These are phyloP conservation scores for Morpho deidamia DNA, from an alignment of 2,888 invertebrate genomes.

Conservation along the genomic window DNA sequence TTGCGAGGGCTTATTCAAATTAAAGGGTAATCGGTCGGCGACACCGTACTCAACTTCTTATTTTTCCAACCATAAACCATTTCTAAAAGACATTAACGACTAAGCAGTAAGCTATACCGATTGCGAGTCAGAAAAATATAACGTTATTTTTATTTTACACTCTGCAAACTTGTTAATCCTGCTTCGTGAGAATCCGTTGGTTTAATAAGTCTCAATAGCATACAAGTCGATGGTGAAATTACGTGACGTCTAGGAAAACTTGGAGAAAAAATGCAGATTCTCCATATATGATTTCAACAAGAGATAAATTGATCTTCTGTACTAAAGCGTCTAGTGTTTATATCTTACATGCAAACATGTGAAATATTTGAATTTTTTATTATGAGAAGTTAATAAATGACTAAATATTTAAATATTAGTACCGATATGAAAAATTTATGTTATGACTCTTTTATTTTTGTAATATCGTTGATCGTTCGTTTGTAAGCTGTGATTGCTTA, in stretches of 20 bases:
- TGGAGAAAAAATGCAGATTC: conserved; percentile 5
- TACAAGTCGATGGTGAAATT: conserved; percentile 17
- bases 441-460: too few relatives aligned
- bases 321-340: too few relatives aligned
- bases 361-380: too few relatives aligned
- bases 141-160: conserved; percentile 18
- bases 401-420: too few relatives aligned
- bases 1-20: conserved; percentile 57
- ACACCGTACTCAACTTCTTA: conserved; percentile 18
- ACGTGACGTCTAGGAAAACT: conserved; percentile 15
- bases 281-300: neutral
- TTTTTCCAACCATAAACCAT: conserved; percentile 15
- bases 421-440: too few relatives aligned
- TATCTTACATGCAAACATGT: too few relatives aligned
- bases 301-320: too few relatives aligned
- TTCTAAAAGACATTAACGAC: conserved; percentile 12
- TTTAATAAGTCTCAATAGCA: conserved; percentile 15
- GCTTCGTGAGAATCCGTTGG: conserved; percentile 27
- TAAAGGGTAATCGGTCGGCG: conserved; percentile 25
- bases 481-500: too few relatives aligned
- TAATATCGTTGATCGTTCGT: too few relatives aligned
- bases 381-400: too few relatives aligned
- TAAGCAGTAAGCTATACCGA: conserved; percentile 10
- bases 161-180: conserved; percentile 25
- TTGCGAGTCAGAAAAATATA: conserved; percentile 20